Percentiles rank a stretch among this genome's conserved stretches.
Evolutionary conservation across 2,888 invertebrate genomes (phyloP).

Genomic region (Polyploca ridens): DNA sequence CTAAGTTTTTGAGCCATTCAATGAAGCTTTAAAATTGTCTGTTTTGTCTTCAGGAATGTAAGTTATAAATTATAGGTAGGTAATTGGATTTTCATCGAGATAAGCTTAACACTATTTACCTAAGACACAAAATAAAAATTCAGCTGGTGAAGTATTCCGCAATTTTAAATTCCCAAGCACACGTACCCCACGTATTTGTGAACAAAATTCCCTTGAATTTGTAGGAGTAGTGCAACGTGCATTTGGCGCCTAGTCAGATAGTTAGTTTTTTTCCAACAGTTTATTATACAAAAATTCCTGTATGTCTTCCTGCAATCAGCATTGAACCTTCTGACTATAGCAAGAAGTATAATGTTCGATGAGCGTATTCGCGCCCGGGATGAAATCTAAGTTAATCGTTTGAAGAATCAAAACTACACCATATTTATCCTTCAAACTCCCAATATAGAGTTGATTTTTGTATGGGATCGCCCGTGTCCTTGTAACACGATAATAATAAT

Average conservation of each 20-base stretch:
- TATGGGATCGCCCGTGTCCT: slow-evolving; percentile 44
- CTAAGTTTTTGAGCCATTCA: slow-evolving; percentile 15
- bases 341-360: slow-evolving; percentile 41
- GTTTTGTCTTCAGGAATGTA: slow-evolving; percentile 4
- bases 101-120: too few species aligned
- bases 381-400: slow-evolving; percentile 78
- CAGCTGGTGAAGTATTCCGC: slow-evolving; percentile 32
- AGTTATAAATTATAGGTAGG: neutral
- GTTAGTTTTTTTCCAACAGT: slow-evolving; percentile 70
- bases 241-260: slow-evolving; percentile 80
- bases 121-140: slow-evolving; percentile 14
- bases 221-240: slow-evolving; percentile 70
- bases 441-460: slow-evolving; percentile 46
- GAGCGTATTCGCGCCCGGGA: slow-evolving; percentile 43
- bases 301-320: slow-evolving; percentile 32
- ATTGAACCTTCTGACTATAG: slow-evolving; percentile 35
- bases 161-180: slow-evolving; percentile 34
- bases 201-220: slow-evolving; percentile 62
- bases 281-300: slow-evolving; percentile 75
- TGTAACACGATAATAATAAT: slow-evolving; percentile 80
- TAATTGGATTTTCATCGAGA: neutral
- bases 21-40: slow-evolving; percentile 3
- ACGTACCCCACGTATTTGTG: slow-evolving; percentile 38
- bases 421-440: slow-evolving; percentile 28
- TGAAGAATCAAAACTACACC: slow-evolving; percentile 24